These are phyloP conservation scores for Prunella fulvescens DNA, from an alignment of 2,113 vertebrate species.

Conservation along the genomic window DNA sequence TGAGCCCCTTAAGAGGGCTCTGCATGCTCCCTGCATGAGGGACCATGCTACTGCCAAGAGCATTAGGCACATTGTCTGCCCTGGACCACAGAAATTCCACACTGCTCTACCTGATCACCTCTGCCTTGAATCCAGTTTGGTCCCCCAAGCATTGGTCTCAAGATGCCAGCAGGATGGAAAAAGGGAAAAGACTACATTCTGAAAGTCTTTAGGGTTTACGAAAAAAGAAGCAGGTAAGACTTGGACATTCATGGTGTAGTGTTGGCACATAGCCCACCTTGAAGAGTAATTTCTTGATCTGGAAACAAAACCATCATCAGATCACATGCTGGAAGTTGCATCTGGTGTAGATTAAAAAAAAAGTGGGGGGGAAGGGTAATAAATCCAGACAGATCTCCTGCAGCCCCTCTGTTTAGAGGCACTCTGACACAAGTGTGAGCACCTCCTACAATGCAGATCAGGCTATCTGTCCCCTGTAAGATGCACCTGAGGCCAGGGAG, in stretches of 20 bases:
- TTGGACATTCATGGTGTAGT: not conserved
- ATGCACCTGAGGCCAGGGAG: not conserved
- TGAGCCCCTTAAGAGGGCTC: not conserved
- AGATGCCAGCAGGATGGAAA: not conserved
- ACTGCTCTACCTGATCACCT: not conserved
- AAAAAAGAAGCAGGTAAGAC: not conserved
- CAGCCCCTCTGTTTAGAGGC: not conserved
- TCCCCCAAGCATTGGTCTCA: not conserved
- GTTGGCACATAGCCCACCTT: not conserved
- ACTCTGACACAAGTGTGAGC: not conserved
- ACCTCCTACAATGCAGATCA: not conserved
- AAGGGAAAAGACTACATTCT: not conserved
- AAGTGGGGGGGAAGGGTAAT: too few species aligned
- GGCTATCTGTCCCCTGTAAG: not conserved
- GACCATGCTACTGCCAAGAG: not conserved
- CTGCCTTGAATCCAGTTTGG: not conserved
- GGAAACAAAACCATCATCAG: not conserved
- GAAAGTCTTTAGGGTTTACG: not conserved
- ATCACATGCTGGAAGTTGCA: not conserved
- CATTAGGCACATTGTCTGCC: accelerated
- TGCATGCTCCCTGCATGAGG: not conserved
- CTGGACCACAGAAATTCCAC: not conserved
- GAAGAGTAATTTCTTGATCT: not conserved
- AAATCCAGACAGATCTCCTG: not conserved
- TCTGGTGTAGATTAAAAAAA: not conserved